Evolutionary conservation across 1,140 invertebrate genomes (phyloP), one percentile per base, ranked within the genome.

Genomic region (Drosophila nikananu): DNA sequence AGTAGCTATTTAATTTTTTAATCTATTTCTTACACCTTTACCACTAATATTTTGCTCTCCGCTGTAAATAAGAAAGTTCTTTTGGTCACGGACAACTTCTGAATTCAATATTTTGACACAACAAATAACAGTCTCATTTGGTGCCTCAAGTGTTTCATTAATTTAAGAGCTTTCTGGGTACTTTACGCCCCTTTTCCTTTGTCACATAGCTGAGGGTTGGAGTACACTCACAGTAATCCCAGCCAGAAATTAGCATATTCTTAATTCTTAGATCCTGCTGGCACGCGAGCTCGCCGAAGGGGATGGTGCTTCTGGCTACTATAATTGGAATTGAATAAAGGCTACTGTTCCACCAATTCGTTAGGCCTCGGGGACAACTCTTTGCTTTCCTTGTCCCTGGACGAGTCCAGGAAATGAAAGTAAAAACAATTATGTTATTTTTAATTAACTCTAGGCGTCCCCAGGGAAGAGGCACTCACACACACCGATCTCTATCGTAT

Each of bases 211-310:
- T 37, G 35, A 41, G 77, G 58, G 23, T 60, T 62, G 27, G 39
- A 30, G 35, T 42, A 84, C 76, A 78, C 82, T 55, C 58, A 17
- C 19, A 25, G 42, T 51, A 84, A 84, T 84, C 82, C 82, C 64
- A 44, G 78, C 78, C 52, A 37, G 75, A 71, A 81, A 86, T 86
- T 86, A 71, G 63, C 83, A 82, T 86, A 86, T 80, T 80, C 23
- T 62, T n/a, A 37, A 55, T 55, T 67, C 65, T 86, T 59, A 81
- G 81, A 62, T 76, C 62, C 80, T 54, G 21, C 42, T 72, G 83
- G 49, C 83, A 86, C 83, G 83, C 83, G 44, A 86, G 23, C n/a
- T 49, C 7, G 8, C 19, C 15, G 13, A 23, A 46, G 32, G 62
- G 51, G 23, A 54, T 54, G 62, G 37, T 42, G 9, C 21, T 41